Base-by-base conservation (phyloP, 2,888 invertebrate species). In the Ethmia dodecea region DNA sequence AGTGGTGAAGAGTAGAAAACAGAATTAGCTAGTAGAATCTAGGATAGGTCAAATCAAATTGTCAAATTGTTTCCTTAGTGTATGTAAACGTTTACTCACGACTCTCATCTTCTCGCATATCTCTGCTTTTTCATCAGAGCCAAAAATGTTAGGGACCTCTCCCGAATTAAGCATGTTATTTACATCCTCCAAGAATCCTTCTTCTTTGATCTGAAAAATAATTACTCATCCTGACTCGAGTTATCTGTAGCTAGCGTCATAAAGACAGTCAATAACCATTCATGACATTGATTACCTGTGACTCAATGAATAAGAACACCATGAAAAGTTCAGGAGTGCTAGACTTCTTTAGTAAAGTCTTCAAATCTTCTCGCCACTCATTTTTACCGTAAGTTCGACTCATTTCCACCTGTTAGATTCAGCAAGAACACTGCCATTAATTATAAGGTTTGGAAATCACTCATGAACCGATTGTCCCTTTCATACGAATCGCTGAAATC, bases 321-420 rank as follows among this genome's bases (percentile, higher is more conserved):
- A 93, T 94, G 63, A 95, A 93, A 52, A 93, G 88, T 51, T 97
- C 97, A 0, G 93, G 92, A 10, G 93, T 90, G 42, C 95, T 94
- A 0, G 94, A 91, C 77, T 93, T 95, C 42, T 88, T 88, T 31
- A 97, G 71, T 45, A 97, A 92, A 26, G 81, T 80, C 69, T 97
- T 97, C 28, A 98, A 81, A 71, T 98, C 97, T 69, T 97, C 97
- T 51, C 94, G 92, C 96, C 97, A 98, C 64, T 97, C 97, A 45
- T 79, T 88, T 29, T 88, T 87, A 0, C 94, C 93, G 69, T 97
- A 98, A 24, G 91, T 91, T 64, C 95, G 91, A 30, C 93, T 94
- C 66, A 98, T 95, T 87, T 97, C 97, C 24, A 97, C 94, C 92
- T 96, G 88, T 9, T 44, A 24, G 15, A 24, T 13, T 22, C 8